These are phyloP conservation scores for Dugesia japonica DNA, from an alignment of 2,888 invertebrate species.

Conservation along the genomic window DNA sequence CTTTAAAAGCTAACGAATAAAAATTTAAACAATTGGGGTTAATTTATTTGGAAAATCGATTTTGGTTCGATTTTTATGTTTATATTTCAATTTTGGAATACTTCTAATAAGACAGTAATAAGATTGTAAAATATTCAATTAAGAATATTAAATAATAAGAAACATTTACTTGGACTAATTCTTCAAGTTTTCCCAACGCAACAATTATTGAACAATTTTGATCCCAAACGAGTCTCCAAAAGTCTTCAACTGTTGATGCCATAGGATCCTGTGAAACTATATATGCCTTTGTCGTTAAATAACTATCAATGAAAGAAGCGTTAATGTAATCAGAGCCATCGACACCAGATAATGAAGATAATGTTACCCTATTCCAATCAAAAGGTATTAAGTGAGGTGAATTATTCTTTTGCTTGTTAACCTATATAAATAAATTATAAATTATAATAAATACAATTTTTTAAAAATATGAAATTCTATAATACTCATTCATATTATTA, in stretches of 20 bases:
- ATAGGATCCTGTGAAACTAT: conserved; percentile 34
- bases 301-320: conserved; percentile 44
- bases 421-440: no score
- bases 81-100: no score
- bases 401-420: conserved; percentile 93
- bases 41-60: no score
- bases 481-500: no score
- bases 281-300: conserved; percentile 31
- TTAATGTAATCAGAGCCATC: conserved; percentile 52
- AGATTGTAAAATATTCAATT: no score
- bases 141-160: no score
- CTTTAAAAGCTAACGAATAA: no score
- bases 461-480: no score
- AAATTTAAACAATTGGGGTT: no score
- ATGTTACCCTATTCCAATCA: conserved; percentile 78
- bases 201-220: conserved; percentile 96
- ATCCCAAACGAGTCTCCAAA: conserved; percentile 62
- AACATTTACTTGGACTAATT: neutral
- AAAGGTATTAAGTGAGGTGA: conserved; percentile 90
- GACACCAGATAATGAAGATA: conserved; percentile 69
- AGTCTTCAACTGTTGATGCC: conserved; percentile 29
- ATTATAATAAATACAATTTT: no score
- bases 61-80: no score
- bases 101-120: no score
- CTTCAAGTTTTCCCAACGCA: conserved; percentile 56